These are phyloP conservation scores for Megaceryle torquata DNA, from an alignment of 2,113 vertebrate genomes.

Conservation along the genomic window DNA sequence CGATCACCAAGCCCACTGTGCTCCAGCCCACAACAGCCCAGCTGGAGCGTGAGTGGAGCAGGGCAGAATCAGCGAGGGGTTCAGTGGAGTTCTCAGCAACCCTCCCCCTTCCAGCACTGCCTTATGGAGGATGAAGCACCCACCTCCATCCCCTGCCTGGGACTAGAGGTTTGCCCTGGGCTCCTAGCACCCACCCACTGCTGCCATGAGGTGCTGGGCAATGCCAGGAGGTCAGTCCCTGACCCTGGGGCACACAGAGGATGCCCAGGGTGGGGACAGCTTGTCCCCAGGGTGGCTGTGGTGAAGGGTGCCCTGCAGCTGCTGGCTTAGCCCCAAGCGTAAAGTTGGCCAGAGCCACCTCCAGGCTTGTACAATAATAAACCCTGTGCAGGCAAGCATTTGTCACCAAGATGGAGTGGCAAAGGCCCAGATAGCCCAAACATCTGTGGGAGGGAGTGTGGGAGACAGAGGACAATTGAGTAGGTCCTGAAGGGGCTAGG, in stretches of 20 bases:
- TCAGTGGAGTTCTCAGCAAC: rapidly evolving
- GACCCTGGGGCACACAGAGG: rapidly evolving
- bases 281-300: neutral
- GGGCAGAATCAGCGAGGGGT: neutral
- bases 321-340: conserved; percentile 31
- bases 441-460: conserved; percentile 36
- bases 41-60: rapidly evolving
- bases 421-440: conserved; percentile 58
- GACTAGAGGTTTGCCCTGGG: neutral
- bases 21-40: neutral
- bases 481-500: neutral
- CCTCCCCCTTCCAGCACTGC: rapidly evolving
- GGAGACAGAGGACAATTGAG: neutral
- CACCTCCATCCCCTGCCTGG: rapidly evolving
- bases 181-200: rapidly evolving
- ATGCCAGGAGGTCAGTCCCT: rapidly evolving
- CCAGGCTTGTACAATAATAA: conserved; percentile 58
- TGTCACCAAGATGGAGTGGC: neutral
- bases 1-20: neutral
- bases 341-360: conserved; percentile 48
- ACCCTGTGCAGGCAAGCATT: conserved; percentile 5
- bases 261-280: neutral
- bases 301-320: neutral
- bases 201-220: neutral
- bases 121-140: neutral